These are phyloP conservation scores for Penaeus vannamei DNA, from an alignment of 1,140 invertebrate species.

Conservation along the genomic window DNA sequence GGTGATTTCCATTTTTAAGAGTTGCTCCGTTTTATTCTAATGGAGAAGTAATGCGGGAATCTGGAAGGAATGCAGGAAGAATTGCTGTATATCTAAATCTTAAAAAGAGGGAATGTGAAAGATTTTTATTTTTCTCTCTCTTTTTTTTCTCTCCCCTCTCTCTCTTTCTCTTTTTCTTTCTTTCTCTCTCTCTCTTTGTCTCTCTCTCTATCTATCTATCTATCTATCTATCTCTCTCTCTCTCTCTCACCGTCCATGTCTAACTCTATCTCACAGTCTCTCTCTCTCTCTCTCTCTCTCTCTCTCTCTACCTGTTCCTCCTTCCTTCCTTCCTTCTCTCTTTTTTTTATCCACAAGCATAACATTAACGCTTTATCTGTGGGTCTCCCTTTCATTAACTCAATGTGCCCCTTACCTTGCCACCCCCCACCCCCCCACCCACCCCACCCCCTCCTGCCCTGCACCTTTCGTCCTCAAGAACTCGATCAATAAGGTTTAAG, in stretches of 20 bases:
- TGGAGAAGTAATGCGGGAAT: too few relatives aligned
- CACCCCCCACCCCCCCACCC: too few relatives aligned
- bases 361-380: neutral
- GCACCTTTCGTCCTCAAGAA: too few relatives aligned
- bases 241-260: neutral
- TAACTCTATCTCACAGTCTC: neutral
- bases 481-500: too few relatives aligned
- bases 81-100: too few relatives aligned
- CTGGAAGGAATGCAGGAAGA: too few relatives aligned
- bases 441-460: too few relatives aligned
- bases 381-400: neutral
- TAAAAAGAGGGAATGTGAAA: too few relatives aligned
- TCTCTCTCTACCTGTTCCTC: neutral
- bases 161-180: slow-evolving; percentile 6
- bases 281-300: neutral
- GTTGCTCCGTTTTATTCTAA: too few relatives aligned
- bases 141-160: neutral
- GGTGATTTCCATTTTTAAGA: too few relatives aligned
- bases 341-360: neutral
- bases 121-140: too few relatives aligned
- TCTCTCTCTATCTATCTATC: neutral
- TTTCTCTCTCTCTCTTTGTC: slow-evolving; percentile 12
- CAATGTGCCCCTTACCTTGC: too few relatives aligned
- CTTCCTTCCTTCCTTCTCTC: neutral
- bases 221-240: neutral